Evolutionary conservation across 2,888 invertebrate genomes (phyloP).

Genomic region (Idaea biselata): DNA sequence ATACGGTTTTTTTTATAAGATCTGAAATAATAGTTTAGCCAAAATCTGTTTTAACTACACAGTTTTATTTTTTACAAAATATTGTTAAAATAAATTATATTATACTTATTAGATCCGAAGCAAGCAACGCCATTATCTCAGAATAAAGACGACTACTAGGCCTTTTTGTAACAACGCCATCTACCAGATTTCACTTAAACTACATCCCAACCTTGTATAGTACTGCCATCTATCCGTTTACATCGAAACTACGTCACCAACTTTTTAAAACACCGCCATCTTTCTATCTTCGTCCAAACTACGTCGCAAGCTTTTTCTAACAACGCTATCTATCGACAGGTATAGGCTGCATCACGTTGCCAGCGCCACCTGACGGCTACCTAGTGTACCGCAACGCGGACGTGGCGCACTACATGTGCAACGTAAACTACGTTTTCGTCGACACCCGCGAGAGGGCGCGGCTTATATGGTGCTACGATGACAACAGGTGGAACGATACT

Average conservation of each 20-base stretch:
- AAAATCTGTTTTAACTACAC: no score
- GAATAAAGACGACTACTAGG: no score
- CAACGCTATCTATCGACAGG: conserved; percentile 66
- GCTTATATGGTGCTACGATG: conserved; percentile 82
- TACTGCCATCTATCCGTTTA: conserved; percentile 31
- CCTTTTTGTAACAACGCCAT: no score
- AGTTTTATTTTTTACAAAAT: no score
- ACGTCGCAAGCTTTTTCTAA: conserved; percentile 7
- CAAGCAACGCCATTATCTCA: no score
- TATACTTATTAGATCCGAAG: no score
- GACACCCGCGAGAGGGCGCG: conserved; percentile 83
- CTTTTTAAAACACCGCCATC: conserved; percentile 28
- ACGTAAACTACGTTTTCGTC: conserved; percentile 84
- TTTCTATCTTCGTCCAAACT: conserved; percentile 6
- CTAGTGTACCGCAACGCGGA: conserved; percentile 84
- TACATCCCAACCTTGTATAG: background rate
- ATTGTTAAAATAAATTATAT: no score
- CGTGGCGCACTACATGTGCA: conserved; percentile 85
- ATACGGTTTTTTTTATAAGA: no score
- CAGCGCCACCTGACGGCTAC: conserved; percentile 84
- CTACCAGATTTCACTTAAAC: background rate
- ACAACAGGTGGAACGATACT: conserved; percentile 84
- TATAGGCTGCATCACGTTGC: conserved; percentile 84
- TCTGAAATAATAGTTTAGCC: no score
- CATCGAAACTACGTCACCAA: background rate